These are phyloP conservation scores for Junco hyemalis DNA, from an alignment of 2,113 vertebrate species.

Conservation along the genomic window DNA sequence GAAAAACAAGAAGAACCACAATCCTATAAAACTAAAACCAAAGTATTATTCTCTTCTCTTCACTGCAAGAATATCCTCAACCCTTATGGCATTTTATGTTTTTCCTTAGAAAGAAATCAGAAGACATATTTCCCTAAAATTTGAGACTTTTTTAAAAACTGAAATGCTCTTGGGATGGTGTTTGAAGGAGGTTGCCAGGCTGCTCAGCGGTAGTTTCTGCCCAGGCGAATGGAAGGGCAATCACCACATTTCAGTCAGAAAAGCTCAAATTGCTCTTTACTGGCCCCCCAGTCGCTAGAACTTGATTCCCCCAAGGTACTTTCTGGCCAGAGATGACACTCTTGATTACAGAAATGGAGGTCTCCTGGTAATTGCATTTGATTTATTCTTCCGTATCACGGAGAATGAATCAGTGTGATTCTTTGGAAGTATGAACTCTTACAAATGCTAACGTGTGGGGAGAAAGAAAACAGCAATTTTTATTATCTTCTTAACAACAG, in stretches of 20 bases:
- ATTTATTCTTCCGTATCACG: not conserved
- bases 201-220: not conserved
- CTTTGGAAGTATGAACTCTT: not conserved
- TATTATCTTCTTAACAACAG: not conserved
- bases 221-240: not conserved
- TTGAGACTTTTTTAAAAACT: not conserved
- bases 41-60: not conserved
- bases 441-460: not conserved
- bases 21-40: not conserved
- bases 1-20: not conserved
- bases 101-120: not conserved
- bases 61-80: not conserved
- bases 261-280: not conserved
- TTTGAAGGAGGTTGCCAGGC: not conserved
- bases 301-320: not conserved
- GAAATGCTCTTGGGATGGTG: not conserved
- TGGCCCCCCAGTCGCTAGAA: not conserved
- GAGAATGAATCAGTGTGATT: not conserved
- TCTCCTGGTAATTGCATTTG: not conserved
- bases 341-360: not conserved
- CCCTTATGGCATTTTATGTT: fast-evolving
- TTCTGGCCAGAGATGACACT: not conserved
- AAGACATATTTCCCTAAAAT: not conserved
- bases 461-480: not conserved
- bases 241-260: not conserved